These are phyloP conservation scores for Cryptus armator DNA, from an alignment of 2,888 invertebrate genomes.

Conservation along the genomic window DNA sequence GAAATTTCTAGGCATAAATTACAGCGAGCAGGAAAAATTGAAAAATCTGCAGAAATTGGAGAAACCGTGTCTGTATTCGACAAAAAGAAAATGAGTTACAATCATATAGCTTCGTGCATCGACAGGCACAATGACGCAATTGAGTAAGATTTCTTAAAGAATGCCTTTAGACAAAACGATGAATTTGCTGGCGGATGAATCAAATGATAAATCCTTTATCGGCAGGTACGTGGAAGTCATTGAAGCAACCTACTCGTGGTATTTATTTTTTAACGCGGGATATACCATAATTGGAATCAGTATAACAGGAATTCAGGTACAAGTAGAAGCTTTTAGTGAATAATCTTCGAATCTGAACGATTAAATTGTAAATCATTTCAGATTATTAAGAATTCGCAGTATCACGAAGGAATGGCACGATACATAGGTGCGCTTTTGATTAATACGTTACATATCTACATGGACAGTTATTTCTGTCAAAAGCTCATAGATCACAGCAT, in stretches of 20 bases:
- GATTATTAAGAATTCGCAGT: not conserved
- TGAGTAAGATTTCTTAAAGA: slow-evolving; percentile 29
- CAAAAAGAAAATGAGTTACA: slow-evolving; percentile 20
- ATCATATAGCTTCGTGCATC: slow-evolving; percentile 30
- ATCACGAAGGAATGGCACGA: not conserved
- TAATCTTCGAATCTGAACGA: not conserved
- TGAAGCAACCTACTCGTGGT: slow-evolving; percentile 1
- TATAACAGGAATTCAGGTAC: slow-evolving; percentile 8
- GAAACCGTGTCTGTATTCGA: not conserved
- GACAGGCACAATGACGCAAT: slow-evolving; percentile 53
- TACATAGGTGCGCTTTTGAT: not conserved
- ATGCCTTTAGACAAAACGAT: not conserved
- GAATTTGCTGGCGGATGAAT: not conserved
- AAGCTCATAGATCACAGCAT: not conserved
- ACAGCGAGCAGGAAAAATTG: not conserved
- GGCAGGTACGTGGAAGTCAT: not conserved
- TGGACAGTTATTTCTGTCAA: not conserved
- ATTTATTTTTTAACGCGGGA: not conserved
- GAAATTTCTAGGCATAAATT: slow-evolving; percentile 39
- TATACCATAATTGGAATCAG: not conserved
- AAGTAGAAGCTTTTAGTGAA: not conserved
- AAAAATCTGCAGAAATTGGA: not conserved
- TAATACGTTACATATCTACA: not conserved
- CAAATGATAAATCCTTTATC: not conserved
- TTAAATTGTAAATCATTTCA: not conserved